Evolutionary conservation across 1,140 invertebrate species (phyloP), one percentile per base, ranked within the genome.

Genomic region (Hyles euphorbiae): DNA sequence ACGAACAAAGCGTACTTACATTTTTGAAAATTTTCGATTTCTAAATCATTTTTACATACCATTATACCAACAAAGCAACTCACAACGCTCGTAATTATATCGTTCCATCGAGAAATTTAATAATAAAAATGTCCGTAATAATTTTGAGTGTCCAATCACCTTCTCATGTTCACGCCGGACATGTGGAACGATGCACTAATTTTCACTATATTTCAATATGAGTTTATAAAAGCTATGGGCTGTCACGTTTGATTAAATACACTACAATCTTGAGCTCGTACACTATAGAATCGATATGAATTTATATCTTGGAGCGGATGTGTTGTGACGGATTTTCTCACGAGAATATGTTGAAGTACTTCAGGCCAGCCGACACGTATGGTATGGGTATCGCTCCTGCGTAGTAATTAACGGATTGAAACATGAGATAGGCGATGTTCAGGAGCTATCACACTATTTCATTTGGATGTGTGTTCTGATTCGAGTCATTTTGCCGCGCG

Each of bases 381-480:
- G 89, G 89, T 59, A 90, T 71, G 10, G 89, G 89, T 54, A 90
- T 88, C 53, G 78, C 74, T 50, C 84, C 85, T 52, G 78, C 72
- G 63, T 83, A 85, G 70, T 86, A 87, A 71, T 80, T 88, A 65
- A 90, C 89, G n/a, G 89, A 90, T 64, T 89, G 86, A 70, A 89
- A 89, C 83, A 90, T 88, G 80, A 90, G 87, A 75, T 89, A 90
- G 87, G 87, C 87, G 83, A 90, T 79, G 77, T 87, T 87, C 58
- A 90, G 81, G 74, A 90, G 89, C 89, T 89, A 90, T 90, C 89
- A 90, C 87, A 90, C 89, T 61, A 90, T 89, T 70, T 90, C 89
- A 62, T 90, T 90, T 34, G 88, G 87, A 71, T 90, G 87, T 55
- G 81, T 81, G 67, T 90, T 90, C 63, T 89, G 89, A 86, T 89